Base-by-base conservation (phyloP, 30 jellyfish, hydroid and myxozoan species). In the Mastigias papua region DNA sequence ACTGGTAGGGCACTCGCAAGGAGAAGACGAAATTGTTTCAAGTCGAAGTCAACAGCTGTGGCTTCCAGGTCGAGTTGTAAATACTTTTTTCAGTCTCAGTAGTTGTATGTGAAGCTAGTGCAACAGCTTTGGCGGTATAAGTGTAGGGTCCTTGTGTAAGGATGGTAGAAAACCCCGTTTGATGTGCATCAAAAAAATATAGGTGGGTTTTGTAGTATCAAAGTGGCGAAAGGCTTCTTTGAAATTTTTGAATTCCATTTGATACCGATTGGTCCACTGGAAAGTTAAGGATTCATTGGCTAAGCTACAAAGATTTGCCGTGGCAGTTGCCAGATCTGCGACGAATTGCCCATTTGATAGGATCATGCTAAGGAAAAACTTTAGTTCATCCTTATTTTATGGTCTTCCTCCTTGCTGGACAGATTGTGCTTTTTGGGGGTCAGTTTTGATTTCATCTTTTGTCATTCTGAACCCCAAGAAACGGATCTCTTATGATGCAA, bases 71-170 rank as follows among this genome's bases (percentile, higher is more conserved):
- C 74, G 25, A 46, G 68, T 57, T 88, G 97, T 8, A 89, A 46
- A 48, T 80, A 88, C 21, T 46, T 80, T 81, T 48, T 51, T 89
- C 97, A 19, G 90, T 67, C 0, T 48, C 62, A 0, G 73, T 88
- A 8, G 96, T 88, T 25, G 89, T 26, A 6, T 89, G 35, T 25
- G 69, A 68, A 35, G 95, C 97, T 2, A 89, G 19, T 6, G 96
- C 94, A 19, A 89, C 85, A 22, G 97, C 78, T 37, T 65, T 88
- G 15, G 90, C 1, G 31, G 48, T 20, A 5, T 78, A 70, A 46
- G 68, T 54, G 71, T 57, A 65, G 78, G 69, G 10, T 69, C 92
- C 86, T 67, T 81, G 91, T 8, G 91, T 66, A 6, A 81, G 76
- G 76, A 66, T 81, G 19, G 86, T 86, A 48, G 91, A 81, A 3